Percentiles rank a stretch among this genome's conserved stretches.
Conservation (phyloP, 2,797 vertebrate species). For the Diplodus puntazzo region DNA sequence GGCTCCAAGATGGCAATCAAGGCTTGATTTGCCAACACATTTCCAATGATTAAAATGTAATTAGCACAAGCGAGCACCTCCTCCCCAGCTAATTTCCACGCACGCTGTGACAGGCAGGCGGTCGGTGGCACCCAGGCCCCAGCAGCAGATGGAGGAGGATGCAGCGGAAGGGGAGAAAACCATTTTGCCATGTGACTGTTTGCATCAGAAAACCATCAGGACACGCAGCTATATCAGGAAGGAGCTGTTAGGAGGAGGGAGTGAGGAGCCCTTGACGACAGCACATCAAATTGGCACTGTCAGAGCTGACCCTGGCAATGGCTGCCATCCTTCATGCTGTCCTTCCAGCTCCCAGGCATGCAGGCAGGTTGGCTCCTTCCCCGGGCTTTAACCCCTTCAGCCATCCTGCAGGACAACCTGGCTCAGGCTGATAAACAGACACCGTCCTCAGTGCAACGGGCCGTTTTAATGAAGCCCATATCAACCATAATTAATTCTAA, state of each 20-base stretch:
- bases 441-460: slow-evolving; percentile 55
- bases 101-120: slow-evolving; percentile 99
- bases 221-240: slow-evolving; percentile 88
- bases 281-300: slow-evolving; percentile 94
- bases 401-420: slow-evolving; percentile 68
- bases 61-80: slow-evolving; percentile 99
- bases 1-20: slow-evolving; percentile 99
- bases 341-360: slow-evolving; percentile 82
- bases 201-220: slow-evolving; percentile 99
- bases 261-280: slow-evolving; percentile 90
- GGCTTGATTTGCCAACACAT: slow-evolving; percentile 99
- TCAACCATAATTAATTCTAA: slow-evolving; percentile 79
- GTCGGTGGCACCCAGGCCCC: slow-evolving; percentile 94
- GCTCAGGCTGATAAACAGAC: slow-evolving; percentile 73
- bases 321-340: slow-evolving; percentile 95
- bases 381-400: slow-evolving; percentile 85
- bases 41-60: slow-evolving; percentile 99
- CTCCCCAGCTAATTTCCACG: slow-evolving; percentile 99
- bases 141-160: slow-evolving; percentile 98
- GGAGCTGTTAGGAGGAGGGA: slow-evolving; percentile 70
- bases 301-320: slow-evolving; percentile 93
- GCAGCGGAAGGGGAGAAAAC: slow-evolving; percentile 81
- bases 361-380: slow-evolving; percentile 76
- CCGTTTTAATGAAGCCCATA: slow-evolving; percentile 70
- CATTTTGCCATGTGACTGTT: slow-evolving; percentile 98